Conservation (phyloP, 2,113 vertebrate genomes). For the Epinephelus moara region DNA sequence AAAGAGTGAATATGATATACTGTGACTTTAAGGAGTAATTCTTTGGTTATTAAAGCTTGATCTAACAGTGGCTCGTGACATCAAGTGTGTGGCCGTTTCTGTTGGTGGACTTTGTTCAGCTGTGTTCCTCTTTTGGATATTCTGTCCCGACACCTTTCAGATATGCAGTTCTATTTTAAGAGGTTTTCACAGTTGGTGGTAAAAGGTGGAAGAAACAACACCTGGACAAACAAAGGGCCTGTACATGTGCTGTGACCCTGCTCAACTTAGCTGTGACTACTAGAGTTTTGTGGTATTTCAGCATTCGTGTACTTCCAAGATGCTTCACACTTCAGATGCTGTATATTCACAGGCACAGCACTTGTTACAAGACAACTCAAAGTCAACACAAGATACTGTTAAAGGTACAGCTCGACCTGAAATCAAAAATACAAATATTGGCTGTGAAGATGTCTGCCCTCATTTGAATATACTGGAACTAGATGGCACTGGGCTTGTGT, state of each 20-base stretch:
- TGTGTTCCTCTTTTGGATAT: conserved; percentile 43
- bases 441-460: too few species aligned
- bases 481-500: too few species aligned
- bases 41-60: conserved; percentile 57
- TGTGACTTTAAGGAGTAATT: conserved; percentile 61
- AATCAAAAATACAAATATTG: too few species aligned
- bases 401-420: too few species aligned
- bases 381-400: background rate
- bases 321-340: background rate
- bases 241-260: conserved; percentile 26
- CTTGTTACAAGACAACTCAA: background rate
- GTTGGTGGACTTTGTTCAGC: conserved; percentile 57
- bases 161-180: conserved; percentile 47
- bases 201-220: conserved; percentile 45
- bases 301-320: background rate
- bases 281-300: too few species aligned
- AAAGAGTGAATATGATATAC: conserved; percentile 79
- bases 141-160: conserved; percentile 14
- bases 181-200: conserved; percentile 60
- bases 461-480: too few species aligned
- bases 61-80: conserved; percentile 11
- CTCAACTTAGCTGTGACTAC: background rate
- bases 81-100: conserved; percentile 1
- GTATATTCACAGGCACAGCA: background rate
- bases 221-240: conserved; percentile 70